phyloP scores from a whole-genome alignment of 2,797 vertebrate species.

The Molossus molossus region DNA sequence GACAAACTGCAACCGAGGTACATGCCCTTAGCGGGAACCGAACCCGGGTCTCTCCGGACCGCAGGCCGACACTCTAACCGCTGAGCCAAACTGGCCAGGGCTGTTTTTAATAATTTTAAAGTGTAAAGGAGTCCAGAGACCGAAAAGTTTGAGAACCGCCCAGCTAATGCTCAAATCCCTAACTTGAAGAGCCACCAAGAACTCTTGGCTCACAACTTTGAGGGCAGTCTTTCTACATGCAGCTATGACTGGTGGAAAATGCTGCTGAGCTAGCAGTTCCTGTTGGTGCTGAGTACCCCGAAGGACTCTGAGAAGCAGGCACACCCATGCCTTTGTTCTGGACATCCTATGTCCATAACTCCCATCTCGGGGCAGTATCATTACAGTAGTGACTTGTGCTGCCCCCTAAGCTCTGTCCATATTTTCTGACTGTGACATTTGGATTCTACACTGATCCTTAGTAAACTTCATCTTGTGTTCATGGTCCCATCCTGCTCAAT shows the following conservation, averaged over 20 bases:
- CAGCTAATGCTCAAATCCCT: background rate
- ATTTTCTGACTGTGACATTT: background rate
- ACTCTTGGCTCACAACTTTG: background rate
- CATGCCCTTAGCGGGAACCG: too few species aligned
- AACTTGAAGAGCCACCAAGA: background rate
- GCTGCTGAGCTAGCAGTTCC: background rate
- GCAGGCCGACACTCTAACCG: too few species aligned
- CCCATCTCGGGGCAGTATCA: too few species aligned
- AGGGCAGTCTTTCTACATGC: background rate
- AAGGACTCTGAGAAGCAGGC: background rate
- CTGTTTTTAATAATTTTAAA: background rate
- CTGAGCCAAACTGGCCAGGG: too few species aligned
- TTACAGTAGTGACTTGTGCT: background rate
- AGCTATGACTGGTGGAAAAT: background rate
- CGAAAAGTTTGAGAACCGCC: background rate
- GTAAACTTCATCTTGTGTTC: slow-evolving; percentile 41
- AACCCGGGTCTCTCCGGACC: too few species aligned
- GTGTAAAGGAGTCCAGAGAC: background rate
- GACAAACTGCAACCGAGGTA: too few species aligned
- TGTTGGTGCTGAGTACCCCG: background rate
- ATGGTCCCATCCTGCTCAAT: background rate
- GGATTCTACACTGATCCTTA: background rate
- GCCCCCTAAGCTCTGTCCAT: background rate
- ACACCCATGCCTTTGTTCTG: background rate
- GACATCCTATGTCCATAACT: background rate